A percentile compares a stretch with the other conserved stretches of the same genome.
Evolutionary conservation across 2,888 invertebrate genomes (phyloP).

Genomic region (Asteroscopus sphinx): DNA sequence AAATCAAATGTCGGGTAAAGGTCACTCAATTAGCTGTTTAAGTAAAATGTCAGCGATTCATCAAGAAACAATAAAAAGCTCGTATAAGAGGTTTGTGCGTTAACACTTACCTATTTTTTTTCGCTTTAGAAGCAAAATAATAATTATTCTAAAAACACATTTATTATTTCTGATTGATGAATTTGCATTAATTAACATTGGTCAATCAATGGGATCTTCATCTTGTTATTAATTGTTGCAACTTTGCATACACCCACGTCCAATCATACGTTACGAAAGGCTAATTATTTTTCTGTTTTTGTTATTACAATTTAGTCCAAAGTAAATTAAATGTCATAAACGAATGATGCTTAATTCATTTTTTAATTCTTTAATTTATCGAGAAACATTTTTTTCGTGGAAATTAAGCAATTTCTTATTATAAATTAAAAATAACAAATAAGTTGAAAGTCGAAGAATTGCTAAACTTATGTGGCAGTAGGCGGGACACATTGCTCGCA

Average conservation of each 20-base stretch:
- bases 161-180: conserved; percentile 11
- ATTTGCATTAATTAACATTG: conserved; percentile 30
- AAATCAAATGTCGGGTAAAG: conserved; percentile 72
- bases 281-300: conserved; percentile 31
- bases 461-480: too few species aligned
- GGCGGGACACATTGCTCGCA: too few species aligned
- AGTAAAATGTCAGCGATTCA: conserved; percentile 65
- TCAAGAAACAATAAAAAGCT: conserved; percentile 41
- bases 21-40: conserved; percentile 64
- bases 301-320: conserved; percentile 7
- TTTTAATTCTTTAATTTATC: conserved; percentile 3
- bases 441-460: too few species aligned
- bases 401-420: neutral
- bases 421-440: too few species aligned
- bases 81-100: too few species aligned
- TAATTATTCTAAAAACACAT: too few species aligned
- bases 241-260: conserved; percentile 48
- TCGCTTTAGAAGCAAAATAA: too few species aligned
- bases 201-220: conserved; percentile 29
- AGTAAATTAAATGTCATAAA: conserved; percentile 32
- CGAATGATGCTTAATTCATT: conserved; percentile 13
- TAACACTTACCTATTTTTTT: too few species aligned
- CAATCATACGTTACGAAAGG: conserved; percentile 42
- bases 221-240: conserved; percentile 34
- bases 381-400: conserved; percentile 6